Base-by-base conservation (phyloP, 2,113 vertebrate genomes). In the Machaerirhynchus nigripectus region DNA sequence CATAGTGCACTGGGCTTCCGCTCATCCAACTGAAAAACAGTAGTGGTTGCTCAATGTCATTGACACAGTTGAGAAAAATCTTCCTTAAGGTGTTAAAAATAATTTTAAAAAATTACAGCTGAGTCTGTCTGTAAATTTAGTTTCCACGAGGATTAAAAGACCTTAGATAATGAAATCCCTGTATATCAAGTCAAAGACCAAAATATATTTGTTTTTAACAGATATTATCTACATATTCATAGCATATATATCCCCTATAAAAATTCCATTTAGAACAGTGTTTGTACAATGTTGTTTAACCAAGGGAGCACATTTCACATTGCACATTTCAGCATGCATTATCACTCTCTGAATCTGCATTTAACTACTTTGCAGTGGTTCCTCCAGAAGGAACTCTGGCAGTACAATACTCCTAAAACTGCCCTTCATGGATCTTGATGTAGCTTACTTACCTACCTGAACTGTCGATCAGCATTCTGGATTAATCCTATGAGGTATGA, bases 401-500 rank as follows among this genome's bases (percentile, higher is more conserved):
- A 52, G 14, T 27, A 16, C 20, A 50, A 56, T n/a, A 71, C 9
- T 81, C 64, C 35, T 50, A 10, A 13, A 76, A 30, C 15, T 0
- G 1, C 28, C 49, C 56, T 53, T 73, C 67, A 52, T 59, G 39
- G 61, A 65, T 70, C 16, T 47, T 61, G 6, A 11, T 44, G 9
- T 26, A 78, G n/a, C 11, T 47, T 37, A 18, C 88, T 93, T 92
- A 98, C 99, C 97, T 98, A 99, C 99, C 84, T 98, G 84, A 99
- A 98, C 15, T 98, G 98, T 82, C 65, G 98, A 97, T 99, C 98
- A 94, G 98, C 88, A 91, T 98, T 97, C 83, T 98, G 97, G 40
- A 87, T 91, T 98, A 99, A 96, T 60, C 99, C 99, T 89, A 99
- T 99, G 96, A 98, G 98, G 95, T 98, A 99, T 30, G 98, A 97